Conservation (phyloP, 2,797 vertebrate species). For the Lithobates pipiens region DNA sequence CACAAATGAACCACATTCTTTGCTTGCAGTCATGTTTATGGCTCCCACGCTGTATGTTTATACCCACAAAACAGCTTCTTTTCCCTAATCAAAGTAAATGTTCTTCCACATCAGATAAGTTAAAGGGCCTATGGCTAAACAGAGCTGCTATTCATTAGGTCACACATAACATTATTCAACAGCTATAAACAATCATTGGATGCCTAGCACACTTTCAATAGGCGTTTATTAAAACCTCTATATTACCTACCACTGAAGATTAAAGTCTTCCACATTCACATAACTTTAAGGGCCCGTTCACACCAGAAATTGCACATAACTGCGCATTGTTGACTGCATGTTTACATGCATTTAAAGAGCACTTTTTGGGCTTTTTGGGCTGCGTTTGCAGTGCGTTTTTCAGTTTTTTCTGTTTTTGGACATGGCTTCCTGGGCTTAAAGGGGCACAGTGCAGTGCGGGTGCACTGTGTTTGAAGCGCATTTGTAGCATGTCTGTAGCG, state of each 20-base stretch:
- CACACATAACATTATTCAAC: background rate
- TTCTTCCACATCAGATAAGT: background rate
- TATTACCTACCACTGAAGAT: background rate
- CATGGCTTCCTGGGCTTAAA: too few relatives aligned
- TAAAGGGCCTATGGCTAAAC: background rate
- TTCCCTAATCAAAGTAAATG: background rate
- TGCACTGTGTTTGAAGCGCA: too few relatives aligned
- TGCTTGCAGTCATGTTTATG: background rate
- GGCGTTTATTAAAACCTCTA: background rate
- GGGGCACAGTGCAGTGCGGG: too few relatives aligned
- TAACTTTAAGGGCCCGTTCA: background rate
- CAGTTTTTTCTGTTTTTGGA: too few relatives aligned
- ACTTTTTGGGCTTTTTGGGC: too few relatives aligned
- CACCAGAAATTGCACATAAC: too few relatives aligned
- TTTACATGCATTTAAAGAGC: too few relatives aligned
- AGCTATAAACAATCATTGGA: background rate
- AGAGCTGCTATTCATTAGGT: background rate
- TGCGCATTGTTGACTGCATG: too few relatives aligned
- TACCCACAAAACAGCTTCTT: background rate
- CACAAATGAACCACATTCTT: background rate
- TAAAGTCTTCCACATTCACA: background rate
- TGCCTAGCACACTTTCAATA: background rate
- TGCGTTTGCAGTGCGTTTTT: too few relatives aligned
- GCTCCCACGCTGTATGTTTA: background rate
- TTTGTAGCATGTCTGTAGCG: too few relatives aligned